Percentiles rank a stretch among this genome's conserved stretches.
Evolutionary conservation across 1,140 invertebrate species (phyloP).

Genomic region (Lordiphosa clarofinis): DNA sequence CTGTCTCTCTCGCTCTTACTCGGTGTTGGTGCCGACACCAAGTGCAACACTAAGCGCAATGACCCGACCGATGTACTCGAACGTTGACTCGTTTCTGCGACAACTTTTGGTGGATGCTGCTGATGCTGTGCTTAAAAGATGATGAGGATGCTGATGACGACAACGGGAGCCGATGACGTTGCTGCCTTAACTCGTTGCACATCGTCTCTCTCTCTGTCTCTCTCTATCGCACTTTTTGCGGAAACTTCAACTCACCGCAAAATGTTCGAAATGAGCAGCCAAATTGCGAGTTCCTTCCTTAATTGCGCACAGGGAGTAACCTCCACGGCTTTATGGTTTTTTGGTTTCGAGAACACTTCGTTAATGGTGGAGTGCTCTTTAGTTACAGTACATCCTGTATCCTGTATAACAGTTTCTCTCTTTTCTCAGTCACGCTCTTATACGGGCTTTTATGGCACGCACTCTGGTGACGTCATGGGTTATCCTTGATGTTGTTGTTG

Average conservation of each 20-base stretch:
- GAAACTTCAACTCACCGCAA: slow-evolving; percentile 63
- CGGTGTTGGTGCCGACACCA: slow-evolving; percentile 17
- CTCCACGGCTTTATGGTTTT: background rate
- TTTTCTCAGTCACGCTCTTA: slow-evolving; percentile 38
- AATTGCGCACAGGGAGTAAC: slow-evolving; percentile 49
- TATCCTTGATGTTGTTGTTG: background rate
- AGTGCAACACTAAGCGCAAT: slow-evolving; percentile 70
- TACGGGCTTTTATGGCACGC: slow-evolving; percentile 40
- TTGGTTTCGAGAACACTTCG: background rate
- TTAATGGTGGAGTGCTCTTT: slow-evolving; percentile 17
- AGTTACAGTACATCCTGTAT: slow-evolving; percentile 5
- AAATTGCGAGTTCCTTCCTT: slow-evolving; percentile 74
- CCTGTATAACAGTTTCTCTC: slow-evolving; percentile 20
- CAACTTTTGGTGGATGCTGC: slow-evolving; percentile 32
- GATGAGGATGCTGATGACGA: slow-evolving; percentile 42
- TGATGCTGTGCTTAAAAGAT: slow-evolving; percentile 12
- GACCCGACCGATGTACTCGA: slow-evolving; percentile 74
- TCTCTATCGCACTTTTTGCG: slow-evolving; percentile 38
- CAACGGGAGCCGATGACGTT: slow-evolving; percentile 31
- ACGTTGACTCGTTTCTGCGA: slow-evolving; percentile 76
- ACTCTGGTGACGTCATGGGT: slow-evolving; percentile 38
- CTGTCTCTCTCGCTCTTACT: slow-evolving; percentile 11
- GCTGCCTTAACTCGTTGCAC: slow-evolving; percentile 6
- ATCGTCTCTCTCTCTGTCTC: slow-evolving; percentile 11
- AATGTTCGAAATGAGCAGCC: slow-evolving; percentile 67